Evolutionary conservation across 1,140 invertebrate genomes (phyloP).

Genomic region (Radopholus similis): DNA sequence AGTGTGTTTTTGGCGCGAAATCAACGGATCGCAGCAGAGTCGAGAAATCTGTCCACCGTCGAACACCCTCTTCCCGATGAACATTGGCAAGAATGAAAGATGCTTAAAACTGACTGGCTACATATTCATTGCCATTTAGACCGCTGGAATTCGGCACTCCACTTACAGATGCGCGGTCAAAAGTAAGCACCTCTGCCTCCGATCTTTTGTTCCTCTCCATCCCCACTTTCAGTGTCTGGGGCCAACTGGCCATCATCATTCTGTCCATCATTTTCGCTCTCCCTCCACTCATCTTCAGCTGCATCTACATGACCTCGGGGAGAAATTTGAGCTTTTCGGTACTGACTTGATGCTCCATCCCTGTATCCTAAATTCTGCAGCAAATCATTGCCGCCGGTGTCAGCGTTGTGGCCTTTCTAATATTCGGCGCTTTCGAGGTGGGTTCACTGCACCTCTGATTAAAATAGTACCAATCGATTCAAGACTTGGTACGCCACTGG

Average conservation of each 20-base stretch:
- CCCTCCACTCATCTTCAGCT: conserved; percentile 52
- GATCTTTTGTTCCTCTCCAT: neutral
- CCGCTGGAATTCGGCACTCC: conserved; percentile 57
- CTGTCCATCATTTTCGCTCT: conserved; percentile 51
- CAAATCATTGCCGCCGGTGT: conserved; percentile 48
- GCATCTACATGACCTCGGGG: conserved; percentile 50
- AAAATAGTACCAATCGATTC: neutral
- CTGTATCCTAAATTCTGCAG: conserved; percentile 32
- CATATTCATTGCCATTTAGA: no score
- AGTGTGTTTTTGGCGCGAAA: conserved; percentile 58
- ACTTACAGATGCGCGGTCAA: conserved; percentile 57
- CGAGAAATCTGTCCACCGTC: conserved; percentile 54
- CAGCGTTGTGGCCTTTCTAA: conserved; percentile 52
- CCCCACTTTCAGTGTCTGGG: conserved; percentile 56
- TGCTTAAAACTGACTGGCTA: no score
- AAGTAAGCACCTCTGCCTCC: conserved; percentile 26
- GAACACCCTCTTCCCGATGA: conserved; percentile 59
- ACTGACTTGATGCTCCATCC: neutral
- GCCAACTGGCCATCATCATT: conserved; percentile 59
- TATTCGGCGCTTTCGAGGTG: conserved; percentile 55
- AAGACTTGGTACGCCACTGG: conserved; percentile 59
- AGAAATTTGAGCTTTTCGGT: conserved; percentile 38
- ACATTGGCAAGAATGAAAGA: no score
- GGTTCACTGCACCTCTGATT: neutral
- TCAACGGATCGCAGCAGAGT: conserved; percentile 57